Percentiles rank a stretch among this genome's conserved stretches.
Evolutionary conservation across 2,113 vertebrate genomes (phyloP).

Genomic region (Microcebus jonahi): DNA sequence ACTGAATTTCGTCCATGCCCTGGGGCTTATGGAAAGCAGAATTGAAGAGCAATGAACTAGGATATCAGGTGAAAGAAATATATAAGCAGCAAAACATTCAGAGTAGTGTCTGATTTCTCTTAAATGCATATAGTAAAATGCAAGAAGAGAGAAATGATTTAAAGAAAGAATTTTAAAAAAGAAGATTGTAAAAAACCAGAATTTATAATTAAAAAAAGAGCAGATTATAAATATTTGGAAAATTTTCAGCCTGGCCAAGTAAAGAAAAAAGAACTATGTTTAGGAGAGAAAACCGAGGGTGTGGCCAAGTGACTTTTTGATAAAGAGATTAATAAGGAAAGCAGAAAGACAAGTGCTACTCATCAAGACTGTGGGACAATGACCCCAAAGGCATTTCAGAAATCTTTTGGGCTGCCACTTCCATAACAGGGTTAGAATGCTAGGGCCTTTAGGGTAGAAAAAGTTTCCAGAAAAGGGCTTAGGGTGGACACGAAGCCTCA

Average conservation of each 20-base stretch:
- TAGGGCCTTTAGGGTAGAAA: neutral
- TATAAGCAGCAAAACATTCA: neutral
- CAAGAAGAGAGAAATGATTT: neutral
- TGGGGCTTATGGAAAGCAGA: neutral
- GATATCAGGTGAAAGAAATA: neutral
- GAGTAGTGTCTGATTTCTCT: neutral
- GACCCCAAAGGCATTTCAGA: neutral
- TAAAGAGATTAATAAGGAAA: neutral
- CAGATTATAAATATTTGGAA: neutral
- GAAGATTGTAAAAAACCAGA: neutral
- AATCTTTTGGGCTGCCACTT: neutral
- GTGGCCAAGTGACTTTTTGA: neutral
- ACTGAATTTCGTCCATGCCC: neutral
- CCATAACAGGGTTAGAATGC: neutral
- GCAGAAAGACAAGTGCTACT: neutral
- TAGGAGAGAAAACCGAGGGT: neutral
- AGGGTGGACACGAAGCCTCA: neutral
- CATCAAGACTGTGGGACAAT: neutral
- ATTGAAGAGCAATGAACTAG: neutral
- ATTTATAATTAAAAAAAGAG: neutral
- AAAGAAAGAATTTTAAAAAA: neutral
- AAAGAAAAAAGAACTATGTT: neutral
- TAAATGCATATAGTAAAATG: neutral
- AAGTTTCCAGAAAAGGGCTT: neutral
- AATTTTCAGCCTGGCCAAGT: neutral